These are phyloP conservation scores for Falco columbarius DNA, from an alignment of 2,797 vertebrate genomes.

Conservation along the genomic window DNA sequence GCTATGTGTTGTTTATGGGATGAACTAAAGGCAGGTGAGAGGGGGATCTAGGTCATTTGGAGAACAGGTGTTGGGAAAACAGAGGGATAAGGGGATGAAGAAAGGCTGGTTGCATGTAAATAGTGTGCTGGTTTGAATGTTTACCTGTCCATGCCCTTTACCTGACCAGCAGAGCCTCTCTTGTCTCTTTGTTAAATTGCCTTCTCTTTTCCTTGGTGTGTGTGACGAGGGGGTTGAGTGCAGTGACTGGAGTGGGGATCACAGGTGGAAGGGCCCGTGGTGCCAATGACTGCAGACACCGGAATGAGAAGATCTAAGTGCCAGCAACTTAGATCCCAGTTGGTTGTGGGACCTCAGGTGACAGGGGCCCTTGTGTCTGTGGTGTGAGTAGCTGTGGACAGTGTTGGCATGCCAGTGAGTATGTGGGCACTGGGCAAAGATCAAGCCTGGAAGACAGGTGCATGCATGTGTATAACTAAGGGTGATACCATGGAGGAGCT, in stretches of 20 bases:
- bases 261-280: fast-evolving
- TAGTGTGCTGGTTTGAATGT: background rate
- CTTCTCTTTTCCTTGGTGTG: background rate
- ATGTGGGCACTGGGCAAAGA: background rate
- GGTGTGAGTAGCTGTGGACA: background rate
- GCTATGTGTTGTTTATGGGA: background rate
- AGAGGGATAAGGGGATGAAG: background rate
- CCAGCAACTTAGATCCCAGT: background rate
- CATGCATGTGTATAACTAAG: background rate
- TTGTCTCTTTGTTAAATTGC: background rate
- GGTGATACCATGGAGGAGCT: background rate
- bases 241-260: background rate
- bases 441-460: background rate
- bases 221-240: background rate
- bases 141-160: background rate
- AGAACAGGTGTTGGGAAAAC: background rate
- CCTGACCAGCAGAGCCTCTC: background rate
- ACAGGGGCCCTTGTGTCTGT: background rate
- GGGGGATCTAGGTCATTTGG: background rate
- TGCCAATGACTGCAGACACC: background rate
- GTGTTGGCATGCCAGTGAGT: too few relatives aligned
- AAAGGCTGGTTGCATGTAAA: background rate
- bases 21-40: background rate
- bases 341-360: background rate
- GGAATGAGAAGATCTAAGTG: background rate